A percentile compares a stretch with the other conserved stretches of the same genome.
These are phyloP conservation scores for Pao palembangensis DNA, from an alignment of 2,113 vertebrate species.

Conservation along the genomic window DNA sequence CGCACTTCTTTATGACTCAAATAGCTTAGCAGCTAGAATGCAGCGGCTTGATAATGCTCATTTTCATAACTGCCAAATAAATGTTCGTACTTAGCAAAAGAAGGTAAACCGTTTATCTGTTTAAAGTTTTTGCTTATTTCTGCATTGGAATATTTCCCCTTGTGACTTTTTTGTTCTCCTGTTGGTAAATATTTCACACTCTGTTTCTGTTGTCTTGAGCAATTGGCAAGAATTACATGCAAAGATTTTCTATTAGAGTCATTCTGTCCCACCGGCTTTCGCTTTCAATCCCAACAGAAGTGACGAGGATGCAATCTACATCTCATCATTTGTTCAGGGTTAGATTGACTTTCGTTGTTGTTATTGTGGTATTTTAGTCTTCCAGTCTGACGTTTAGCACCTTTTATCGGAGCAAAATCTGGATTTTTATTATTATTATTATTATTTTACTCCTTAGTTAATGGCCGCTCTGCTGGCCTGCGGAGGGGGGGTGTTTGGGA, in stretches of 20 bases:
- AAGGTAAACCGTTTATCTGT: too few species aligned
- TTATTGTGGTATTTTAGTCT: too few species aligned
- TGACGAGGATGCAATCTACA: too few species aligned
- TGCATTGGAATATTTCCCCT: not conserved
- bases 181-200: constrained; percentile 36
- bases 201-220: constrained; percentile 21
- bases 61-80: not conserved
- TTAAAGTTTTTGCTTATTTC: constrained; percentile 5
- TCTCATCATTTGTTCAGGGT: too few species aligned
- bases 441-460: constrained; percentile 37
- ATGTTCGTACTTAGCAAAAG: too few species aligned
- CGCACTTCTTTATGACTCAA: constrained; percentile 31
- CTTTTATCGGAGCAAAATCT: too few species aligned
- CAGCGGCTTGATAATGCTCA: not conserved
- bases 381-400: too few species aligned
- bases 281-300: too few species aligned
- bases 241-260: not conserved
- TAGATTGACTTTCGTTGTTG: too few species aligned
- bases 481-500: constrained; percentile 37
- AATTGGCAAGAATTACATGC: not conserved
- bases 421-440: too few species aligned
- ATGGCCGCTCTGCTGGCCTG: constrained; percentile 43
- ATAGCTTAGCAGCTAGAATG: constrained; percentile 14
- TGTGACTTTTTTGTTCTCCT: constrained; percentile 1
- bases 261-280: too few species aligned